Evolutionary conservation across 2,888 invertebrate genomes (phyloP).

Genomic region (Melieria crassipennis): DNA sequence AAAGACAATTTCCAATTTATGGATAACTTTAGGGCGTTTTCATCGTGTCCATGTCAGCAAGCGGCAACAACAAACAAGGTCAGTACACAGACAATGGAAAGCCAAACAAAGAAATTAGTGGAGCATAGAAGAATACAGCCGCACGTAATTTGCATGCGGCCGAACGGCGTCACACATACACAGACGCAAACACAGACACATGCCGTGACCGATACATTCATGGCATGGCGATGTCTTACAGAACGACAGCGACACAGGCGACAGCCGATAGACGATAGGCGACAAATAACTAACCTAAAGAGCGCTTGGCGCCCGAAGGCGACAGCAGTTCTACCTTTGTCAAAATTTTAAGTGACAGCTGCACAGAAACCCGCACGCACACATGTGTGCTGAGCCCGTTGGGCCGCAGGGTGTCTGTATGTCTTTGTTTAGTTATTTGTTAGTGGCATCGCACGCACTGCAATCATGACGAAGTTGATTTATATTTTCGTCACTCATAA

Average conservation of each 20-base stretch:
- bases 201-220: not conserved
- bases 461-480: no score
- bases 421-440: constrained; percentile 22
- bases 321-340: constrained; percentile 5
- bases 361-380: constrained; percentile 1
- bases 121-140: constrained; percentile 12
- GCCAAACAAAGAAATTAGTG: constrained; percentile 17
- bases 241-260: not conserved
- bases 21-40: no score
- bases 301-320: not conserved
- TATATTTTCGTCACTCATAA: no score
- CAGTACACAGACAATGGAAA: constrained; percentile 7
- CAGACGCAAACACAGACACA: not conserved
- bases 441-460: not conserved
- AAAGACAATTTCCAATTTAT: no score
- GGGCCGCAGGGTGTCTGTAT: constrained; percentile 23
- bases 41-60: no score
- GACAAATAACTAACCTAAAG: not conserved
- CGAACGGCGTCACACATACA: not conserved
- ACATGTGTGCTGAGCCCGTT: no score
- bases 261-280: not conserved
- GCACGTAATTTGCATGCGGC: not conserved
- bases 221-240: not conserved
- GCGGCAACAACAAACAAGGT: no score
- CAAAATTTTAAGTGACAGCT: constrained; percentile 8